A percentile compares a stretch with the other conserved stretches of the same genome.
Evolutionary conservation across 92 coral and sea anemone genomes (phyloP).

Genomic region (Galaxea fascicularis): DNA sequence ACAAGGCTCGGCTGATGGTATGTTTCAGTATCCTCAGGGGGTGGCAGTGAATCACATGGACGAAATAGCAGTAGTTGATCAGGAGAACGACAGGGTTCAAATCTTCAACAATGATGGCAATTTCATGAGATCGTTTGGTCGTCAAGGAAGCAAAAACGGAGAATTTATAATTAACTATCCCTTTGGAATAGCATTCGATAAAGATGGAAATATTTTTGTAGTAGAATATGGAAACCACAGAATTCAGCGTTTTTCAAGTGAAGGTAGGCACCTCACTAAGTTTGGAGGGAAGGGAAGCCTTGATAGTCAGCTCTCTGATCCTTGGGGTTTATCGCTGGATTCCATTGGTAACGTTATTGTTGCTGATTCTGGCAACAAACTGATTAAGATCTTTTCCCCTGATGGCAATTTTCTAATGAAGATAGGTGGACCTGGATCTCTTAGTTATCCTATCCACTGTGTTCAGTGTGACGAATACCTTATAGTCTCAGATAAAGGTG

Average conservation of each 20-base stretch:
- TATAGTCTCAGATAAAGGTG: neutral
- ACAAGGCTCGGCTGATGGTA: neutral
- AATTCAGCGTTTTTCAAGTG: neutral
- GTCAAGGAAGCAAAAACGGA: neutral
- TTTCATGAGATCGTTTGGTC: neutral
- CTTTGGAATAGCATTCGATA: neutral
- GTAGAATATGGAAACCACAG: neutral
- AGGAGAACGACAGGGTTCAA: neutral
- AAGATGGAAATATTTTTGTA: neutral
- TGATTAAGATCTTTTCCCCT: constrained; percentile 4
- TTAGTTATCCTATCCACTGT: neutral
- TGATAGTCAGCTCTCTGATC: neutral
- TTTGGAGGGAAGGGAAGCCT: neutral
- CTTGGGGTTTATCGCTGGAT: neutral
- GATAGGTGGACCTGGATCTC: neutral
- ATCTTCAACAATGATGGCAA: neutral
- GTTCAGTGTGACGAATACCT: neutral
- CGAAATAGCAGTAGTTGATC: neutral
- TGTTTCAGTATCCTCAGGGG: neutral
- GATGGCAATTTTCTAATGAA: neutral
- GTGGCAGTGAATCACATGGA: neutral
- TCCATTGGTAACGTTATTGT: neutral
- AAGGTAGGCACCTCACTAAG: neutral
- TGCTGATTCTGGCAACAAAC: neutral
- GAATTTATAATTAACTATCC: neutral